Evolutionary conservation across 2,888 invertebrate species (phyloP), one percentile per base, ranked within the genome.

Genomic region (Torymus aiolomorphi): DNA sequence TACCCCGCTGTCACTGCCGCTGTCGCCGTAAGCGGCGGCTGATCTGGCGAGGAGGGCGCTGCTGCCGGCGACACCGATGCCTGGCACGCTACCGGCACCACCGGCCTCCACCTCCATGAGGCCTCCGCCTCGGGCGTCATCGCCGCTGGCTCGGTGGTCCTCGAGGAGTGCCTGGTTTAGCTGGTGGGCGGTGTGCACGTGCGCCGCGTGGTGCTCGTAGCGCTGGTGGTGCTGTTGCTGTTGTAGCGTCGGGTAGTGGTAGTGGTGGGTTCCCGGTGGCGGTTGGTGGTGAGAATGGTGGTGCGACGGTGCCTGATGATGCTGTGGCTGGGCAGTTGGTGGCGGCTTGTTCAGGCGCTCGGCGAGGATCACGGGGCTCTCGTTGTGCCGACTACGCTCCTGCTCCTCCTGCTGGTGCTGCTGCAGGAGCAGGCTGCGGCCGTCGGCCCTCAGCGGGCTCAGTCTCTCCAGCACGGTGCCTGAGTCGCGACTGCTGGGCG

Each of bases 1-100:
- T 92, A 95, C 94, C 91, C 95, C 94, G 88, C 94, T 94, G 91
- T 94, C 94, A 77, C 91, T 91, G 69, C 90, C 89, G 91, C 92
- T 93, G 88, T 92, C 92, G 67, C 91, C 90, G 87, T 91, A 91
- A 88, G 91, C 88, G 84, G 88, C 86, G 82, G 87, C 42, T 42
- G 42, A 42, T 42, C 42, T 42, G 8, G 42, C 42, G 42, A 42
- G 42, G 42, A 42, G 42, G 42, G 42, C 86, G 82, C 86, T 90
- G 84, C 89, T 87, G 79, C 78, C 86, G 91, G 91, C 89, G 91
- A 88, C 87, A 87, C 78, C 78, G 72, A 79, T 74, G 52, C 77
- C 89, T 88, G 86, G 88, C 88, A 84, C 75, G 74, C 72, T 78
- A 73, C 73, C 69, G 52, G 86, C 85, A 73, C 86, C 84, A 77